phyloP scores from a whole-genome alignment of 1,140 invertebrate species.

The Megathymus violae region DNA sequence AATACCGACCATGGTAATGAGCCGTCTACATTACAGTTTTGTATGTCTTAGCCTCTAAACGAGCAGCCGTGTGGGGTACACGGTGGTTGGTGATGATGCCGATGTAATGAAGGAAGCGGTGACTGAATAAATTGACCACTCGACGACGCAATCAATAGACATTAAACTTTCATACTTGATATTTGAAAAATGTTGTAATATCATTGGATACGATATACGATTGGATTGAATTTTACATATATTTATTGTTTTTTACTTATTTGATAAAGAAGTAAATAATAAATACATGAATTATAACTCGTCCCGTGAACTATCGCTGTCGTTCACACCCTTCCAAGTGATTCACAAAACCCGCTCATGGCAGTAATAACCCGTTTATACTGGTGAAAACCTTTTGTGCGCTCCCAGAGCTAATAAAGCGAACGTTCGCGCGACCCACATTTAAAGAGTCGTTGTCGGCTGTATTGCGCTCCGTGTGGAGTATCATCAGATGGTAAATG shows the following conservation, averaged over 20 bases:
- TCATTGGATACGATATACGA: no score
- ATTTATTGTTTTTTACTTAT: not conserved
- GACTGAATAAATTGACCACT: no score
- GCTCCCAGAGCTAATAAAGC: conserved; percentile 8
- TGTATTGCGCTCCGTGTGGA: not conserved
- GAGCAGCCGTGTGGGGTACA: no score
- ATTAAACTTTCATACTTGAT: no score
- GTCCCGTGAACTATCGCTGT: not conserved
- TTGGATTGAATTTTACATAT: no score
- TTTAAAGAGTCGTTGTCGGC: conserved; percentile 10
- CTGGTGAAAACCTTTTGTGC: not conserved
- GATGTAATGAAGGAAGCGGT: no score
- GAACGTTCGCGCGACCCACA: conserved; percentile 15
- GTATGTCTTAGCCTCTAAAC: no score
- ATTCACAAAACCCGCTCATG: not conserved
- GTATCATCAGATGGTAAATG: conserved; percentile 2
- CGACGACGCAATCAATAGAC: no score
- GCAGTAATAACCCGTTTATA: not conserved
- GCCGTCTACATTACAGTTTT: no score
- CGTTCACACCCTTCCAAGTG: not conserved
- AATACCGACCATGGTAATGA: no score
- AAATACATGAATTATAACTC: not conserved
- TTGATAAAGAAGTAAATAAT: not conserved
- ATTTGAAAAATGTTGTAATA: no score
- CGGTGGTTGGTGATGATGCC: no score